These are phyloP conservation scores for Misgurnus mizolepis DNA, from an alignment of 2,113 vertebrate genomes.

Conservation along the genomic window DNA sequence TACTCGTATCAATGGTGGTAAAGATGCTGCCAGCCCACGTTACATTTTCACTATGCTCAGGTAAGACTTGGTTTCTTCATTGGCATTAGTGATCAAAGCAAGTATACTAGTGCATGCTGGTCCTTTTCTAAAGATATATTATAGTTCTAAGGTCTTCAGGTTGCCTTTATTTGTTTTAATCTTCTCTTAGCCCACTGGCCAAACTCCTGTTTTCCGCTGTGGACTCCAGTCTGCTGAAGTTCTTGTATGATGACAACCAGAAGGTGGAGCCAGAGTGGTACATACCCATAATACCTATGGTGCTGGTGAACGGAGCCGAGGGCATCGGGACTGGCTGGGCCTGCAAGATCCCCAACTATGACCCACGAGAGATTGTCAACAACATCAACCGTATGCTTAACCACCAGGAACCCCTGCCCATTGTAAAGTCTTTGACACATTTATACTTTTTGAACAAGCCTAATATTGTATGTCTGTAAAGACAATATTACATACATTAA, in stretches of 20 bases:
- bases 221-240: constrained; percentile 94
- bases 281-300: constrained; percentile 97
- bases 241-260: constrained; percentile 97
- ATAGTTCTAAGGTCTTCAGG: not conserved
- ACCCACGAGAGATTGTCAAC: constrained; percentile 95
- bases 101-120: not conserved
- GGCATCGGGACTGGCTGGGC: constrained; percentile 99
- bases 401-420: constrained; percentile 89
- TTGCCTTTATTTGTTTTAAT: not conserved
- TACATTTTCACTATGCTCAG: constrained; percentile 99
- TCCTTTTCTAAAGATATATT: not conserved
- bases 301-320: constrained; percentile 97
- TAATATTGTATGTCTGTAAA: not conserved
- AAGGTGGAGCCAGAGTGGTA: constrained; percentile 99
- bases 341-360: constrained; percentile 96
- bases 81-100: not conserved
- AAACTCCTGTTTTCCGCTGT: constrained; percentile 87
- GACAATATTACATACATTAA: too few species aligned
- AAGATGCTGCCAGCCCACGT: constrained; percentile 97
- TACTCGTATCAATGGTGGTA: constrained; percentile 95
- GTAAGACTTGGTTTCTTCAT: constrained; percentile 48
- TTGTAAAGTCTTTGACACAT: constrained; percentile 76
- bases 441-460: not conserved
- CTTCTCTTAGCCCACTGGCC: constrained; percentile 84
- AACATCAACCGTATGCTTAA: constrained; percentile 95